These are phyloP conservation scores for Antennarius maculatus DNA, from an alignment of 2,797 vertebrate genomes.

Conservation along the genomic window DNA sequence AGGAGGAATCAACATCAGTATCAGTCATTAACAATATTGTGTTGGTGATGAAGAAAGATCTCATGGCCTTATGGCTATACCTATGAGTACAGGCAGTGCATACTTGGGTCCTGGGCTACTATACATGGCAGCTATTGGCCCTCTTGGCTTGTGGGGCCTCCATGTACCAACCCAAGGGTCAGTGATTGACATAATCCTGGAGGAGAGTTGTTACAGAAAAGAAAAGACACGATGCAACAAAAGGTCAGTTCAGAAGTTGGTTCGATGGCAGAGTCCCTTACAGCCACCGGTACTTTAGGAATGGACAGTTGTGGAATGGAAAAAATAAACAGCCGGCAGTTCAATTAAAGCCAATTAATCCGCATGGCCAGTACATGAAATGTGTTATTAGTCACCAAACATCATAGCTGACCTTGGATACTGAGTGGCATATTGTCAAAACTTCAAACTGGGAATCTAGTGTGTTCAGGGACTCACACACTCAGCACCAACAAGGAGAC, in stretches of 20 bases:
- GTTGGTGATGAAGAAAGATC: neutral
- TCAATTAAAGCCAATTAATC: too few relatives aligned
- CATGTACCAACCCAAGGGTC: constrained; percentile 87
- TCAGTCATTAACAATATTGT: neutral
- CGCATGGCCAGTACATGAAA: too few relatives aligned
- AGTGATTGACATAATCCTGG: constrained; percentile 68
- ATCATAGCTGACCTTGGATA: too few relatives aligned
- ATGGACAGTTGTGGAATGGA: too few relatives aligned
- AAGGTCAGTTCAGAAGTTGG: too few relatives aligned
- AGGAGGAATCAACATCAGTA: constrained; percentile 2
- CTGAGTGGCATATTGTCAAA: too few relatives aligned
- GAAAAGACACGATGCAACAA: neutral
- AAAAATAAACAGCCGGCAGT: too few relatives aligned
- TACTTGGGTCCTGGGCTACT: constrained; percentile 90
- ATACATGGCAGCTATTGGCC: constrained; percentile 88
- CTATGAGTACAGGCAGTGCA: constrained; percentile 85
- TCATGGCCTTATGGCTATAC: constrained; percentile 59
- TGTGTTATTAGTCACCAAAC: too few relatives aligned
- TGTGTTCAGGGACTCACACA: too few relatives aligned
- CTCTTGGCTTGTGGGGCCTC: constrained; percentile 89
- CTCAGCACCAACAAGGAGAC: too few relatives aligned
- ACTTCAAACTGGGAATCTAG: too few relatives aligned
- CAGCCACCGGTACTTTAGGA: neutral
- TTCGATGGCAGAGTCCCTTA: neutral
- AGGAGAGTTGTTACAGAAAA: constrained; percentile 1